Base-by-base conservation (phyloP, 2,113 vertebrate species). In the Eleginops maclovinus region DNA sequence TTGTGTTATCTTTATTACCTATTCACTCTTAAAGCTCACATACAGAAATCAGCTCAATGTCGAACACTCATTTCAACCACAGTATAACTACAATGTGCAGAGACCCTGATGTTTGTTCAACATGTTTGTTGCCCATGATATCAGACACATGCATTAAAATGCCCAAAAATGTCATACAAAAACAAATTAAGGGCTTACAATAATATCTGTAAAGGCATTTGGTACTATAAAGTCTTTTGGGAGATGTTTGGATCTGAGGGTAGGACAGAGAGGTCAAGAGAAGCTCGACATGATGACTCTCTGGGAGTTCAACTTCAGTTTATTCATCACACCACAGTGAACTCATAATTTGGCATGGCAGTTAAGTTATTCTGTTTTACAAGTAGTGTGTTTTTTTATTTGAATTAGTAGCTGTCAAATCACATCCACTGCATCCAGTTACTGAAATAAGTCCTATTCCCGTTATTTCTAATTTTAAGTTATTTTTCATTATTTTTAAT, bases 51-150 rank as follows among this genome's bases (percentile, higher is more conserved):
- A 19, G 22, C 31, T 51, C 70, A 53, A 79, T 63, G 14, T 44
- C 4, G 8, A 41, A 74, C 28, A 67, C 16, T 72, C 12, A 49
- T n/a, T 28, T 60, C 14, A 61, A 44, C 26, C 14, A 13, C 49
- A 63, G 40, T 3, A 36, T 9, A 78, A 44, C 62, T 61, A 75
- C 72, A 88, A 64, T 49, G 72, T 90, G 81, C 83, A 75, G 70
- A 81, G 14, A 79, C 60, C 50, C 56, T 40, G 54, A 62, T 69
- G 77, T 79, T 55, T 58, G 60, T 51, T 69, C 28, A 60, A 75
- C 22, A 62, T 55, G n/a, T 58, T 61, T 44, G 31, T 44, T n/a
- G 70, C 36, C 16, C 63, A 41, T 24, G 14, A 44, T 68, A 51
- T 66, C 9, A 81, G 15, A 74, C 84, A 71, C 60, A 61, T 79